Base-by-base conservation (phyloP, 2,113 vertebrate genomes). In the Psilopogon haemacephalus region DNA sequence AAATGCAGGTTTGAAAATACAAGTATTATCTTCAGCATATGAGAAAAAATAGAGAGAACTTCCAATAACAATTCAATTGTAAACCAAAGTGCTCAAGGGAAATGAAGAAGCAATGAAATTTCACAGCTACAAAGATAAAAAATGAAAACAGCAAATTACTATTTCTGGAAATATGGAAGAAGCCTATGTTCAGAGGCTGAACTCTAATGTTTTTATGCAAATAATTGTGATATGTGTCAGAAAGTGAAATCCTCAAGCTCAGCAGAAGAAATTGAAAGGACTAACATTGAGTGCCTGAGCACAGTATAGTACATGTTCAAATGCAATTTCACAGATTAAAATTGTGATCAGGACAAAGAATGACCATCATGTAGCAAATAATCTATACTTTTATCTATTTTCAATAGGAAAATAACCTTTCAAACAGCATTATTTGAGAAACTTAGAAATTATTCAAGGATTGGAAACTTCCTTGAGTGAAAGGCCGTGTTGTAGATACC, bases 51-150 rank as follows among this genome's bases (percentile, higher is more conserved):
- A 62, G 88, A 63, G 9, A 70, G 63, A 78, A 59, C 5, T 56
- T 7, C 1, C 9, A 46, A 26, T 64, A 67, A 68, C 1, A 0
- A 27, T 35, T 55, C 8, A 27, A 1, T 27, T 77, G 8, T 59
- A 73, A 69, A 60, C 2, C 1, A 38, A 72, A 83, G 64, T 21
- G 6, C 13, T 65, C 20, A 65, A 46, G 18, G 37, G 79, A 69
- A 72, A 69, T 62, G 20, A 83, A 37, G 17, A 74, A 68, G 2
- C 1, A 33, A 63, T 20, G 4, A 20, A 56, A 44, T 71, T 90
- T 81, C 30, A 48, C 7, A 15, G 7, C 60, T 56, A 23, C 4
- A 88, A 88, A 74, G 5, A 19, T 1, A 46, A 71, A 86, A 55
- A 33, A 23, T 6, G 1, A 18, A 84, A 72, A 33, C 0, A 48